Evolutionary conservation across 1,140 invertebrate genomes (phyloP).

Genomic region (Phocides pigmalion): DNA sequence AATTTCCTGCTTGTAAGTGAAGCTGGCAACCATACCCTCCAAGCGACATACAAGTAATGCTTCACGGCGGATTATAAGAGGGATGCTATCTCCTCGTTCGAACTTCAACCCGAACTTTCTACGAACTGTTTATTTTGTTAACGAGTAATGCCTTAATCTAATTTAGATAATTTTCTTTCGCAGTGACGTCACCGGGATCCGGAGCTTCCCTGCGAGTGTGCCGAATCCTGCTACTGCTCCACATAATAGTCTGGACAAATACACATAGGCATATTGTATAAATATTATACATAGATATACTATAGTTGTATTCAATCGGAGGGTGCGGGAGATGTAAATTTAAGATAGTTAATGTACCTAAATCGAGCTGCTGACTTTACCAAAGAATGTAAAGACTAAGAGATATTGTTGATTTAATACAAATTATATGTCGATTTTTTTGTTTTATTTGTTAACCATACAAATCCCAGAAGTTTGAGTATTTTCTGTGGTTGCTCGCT

Average conservation of each 20-base stretch:
- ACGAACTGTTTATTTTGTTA: too few relatives aligned
- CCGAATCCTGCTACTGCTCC: slow-evolving; percentile 61
- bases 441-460: slow-evolving; percentile 50
- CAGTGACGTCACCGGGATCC: slow-evolving; percentile 67
- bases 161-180: too few relatives aligned
- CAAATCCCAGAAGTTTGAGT: too few relatives aligned
- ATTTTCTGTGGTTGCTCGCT: too few relatives aligned
- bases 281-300: slow-evolving; percentile 51
- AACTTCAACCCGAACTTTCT: too few relatives aligned
- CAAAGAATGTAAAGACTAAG: slow-evolving; percentile 80
- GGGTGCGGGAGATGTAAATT: slow-evolving; percentile 60
- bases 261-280: slow-evolving; percentile 56
- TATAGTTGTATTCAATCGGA: slow-evolving; percentile 61
- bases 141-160: too few relatives aligned
- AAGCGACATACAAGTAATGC: too few relatives aligned
- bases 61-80: too few relatives aligned
- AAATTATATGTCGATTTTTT: slow-evolving; percentile 74
- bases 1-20: too few relatives aligned
- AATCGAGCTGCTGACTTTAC: slow-evolving; percentile 73
- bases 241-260: slow-evolving; percentile 64
- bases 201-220: slow-evolving; percentile 60
- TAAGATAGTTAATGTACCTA: slow-evolving; percentile 69
- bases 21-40: too few relatives aligned
- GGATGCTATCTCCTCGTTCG: too few relatives aligned
- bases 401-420: slow-evolving; percentile 82